phyloP scores from a whole-genome alignment of 2,888 invertebrate species.

The Sisyra nigra region DNA sequence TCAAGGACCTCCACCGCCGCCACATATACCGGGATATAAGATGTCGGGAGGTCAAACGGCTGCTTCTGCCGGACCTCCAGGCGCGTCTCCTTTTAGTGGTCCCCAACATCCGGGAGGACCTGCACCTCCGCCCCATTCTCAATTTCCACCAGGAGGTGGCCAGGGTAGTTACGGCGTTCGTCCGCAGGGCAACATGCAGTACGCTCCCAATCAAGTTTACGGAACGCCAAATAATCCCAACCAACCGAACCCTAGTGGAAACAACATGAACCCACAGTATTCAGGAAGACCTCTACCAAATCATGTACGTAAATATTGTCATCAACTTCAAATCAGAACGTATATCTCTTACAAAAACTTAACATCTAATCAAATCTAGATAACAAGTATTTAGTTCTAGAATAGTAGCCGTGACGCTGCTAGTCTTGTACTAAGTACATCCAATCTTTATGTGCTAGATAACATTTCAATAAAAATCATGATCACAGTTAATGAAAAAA shows the following conservation, averaged over 20 bases:
- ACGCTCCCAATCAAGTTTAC: constrained; percentile 31
- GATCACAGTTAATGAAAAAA: too few species aligned
- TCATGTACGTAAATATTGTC: constrained; percentile 32
- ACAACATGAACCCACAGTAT: constrained; percentile 31
- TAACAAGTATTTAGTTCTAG: too few species aligned
- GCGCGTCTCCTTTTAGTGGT: constrained; percentile 19
- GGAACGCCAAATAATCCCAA: constrained; percentile 34
- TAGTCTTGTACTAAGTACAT: too few species aligned
- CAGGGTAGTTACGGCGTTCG: constrained; percentile 31
- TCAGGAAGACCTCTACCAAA: constrained; percentile 36
- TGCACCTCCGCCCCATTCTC: constrained; percentile 11
- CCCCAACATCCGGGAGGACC: constrained; percentile 11
- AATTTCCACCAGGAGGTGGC: constrained; percentile 32
- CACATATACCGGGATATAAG: constrained; percentile 21
- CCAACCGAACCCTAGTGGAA: constrained; percentile 21
- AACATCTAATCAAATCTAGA: too few species aligned
- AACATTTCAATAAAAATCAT: too few species aligned
- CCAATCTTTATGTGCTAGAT: background rate
- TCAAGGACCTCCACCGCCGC: constrained; percentile 16
- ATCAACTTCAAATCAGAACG: too few species aligned
- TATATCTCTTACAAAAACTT: too few species aligned
- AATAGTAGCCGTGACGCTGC: too few species aligned
- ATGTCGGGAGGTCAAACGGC: constrained; percentile 21
- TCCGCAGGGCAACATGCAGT: constrained; percentile 31
- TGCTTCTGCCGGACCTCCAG: constrained; percentile 35